Percentiles rank a stretch among this genome's conserved stretches.
Evolutionary conservation across 2,888 invertebrate species (phyloP).

Genomic region (Drosophila monieri): DNA sequence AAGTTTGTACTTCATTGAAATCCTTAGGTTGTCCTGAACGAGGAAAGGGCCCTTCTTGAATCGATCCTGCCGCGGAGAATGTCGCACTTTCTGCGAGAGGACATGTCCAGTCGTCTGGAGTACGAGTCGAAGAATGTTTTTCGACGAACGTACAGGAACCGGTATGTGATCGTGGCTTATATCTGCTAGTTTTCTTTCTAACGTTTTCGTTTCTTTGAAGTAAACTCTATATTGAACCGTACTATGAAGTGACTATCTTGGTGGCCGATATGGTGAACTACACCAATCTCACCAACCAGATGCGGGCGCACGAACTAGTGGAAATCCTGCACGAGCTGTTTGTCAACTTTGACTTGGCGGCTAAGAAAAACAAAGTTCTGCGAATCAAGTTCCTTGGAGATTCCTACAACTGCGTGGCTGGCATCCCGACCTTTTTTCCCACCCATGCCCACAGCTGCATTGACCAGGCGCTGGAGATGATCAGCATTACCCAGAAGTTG

Average conservation of each 20-base stretch:
- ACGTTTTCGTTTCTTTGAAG: neutral
- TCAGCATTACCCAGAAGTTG: slow-evolving; percentile 90
- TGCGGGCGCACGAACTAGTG: slow-evolving; percentile 89
- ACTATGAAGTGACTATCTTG: slow-evolving; percentile 77
- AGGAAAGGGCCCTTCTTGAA: slow-evolving; percentile 93
- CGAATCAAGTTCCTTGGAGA: slow-evolving; percentile 96
- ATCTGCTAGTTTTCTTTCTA: neutral
- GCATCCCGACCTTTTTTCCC: slow-evolving; percentile 90
- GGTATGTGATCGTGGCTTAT: neutral
- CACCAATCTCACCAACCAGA: slow-evolving; percentile 87
- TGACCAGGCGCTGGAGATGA: slow-evolving; percentile 94
- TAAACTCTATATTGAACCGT: neutral
- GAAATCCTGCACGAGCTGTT: slow-evolving; percentile 94
- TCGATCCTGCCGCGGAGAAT: slow-evolving; percentile 82
- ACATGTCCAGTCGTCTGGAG: neutral
- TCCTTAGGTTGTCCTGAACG: slow-evolving; percentile 16
- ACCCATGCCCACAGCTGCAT: slow-evolving; percentile 95
- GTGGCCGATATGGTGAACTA: slow-evolving; percentile 97
- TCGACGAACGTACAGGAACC: neutral
- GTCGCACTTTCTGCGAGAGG: neutral
- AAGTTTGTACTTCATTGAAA: neutral
- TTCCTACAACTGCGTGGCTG: slow-evolving; percentile 96
- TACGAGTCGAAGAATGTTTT: neutral
- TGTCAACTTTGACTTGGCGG: slow-evolving; percentile 94
- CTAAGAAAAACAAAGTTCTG: slow-evolving; percentile 90